phyloP scores from a whole-genome alignment of 2,113 vertebrate genomes.

The Panthera leo region DNA sequence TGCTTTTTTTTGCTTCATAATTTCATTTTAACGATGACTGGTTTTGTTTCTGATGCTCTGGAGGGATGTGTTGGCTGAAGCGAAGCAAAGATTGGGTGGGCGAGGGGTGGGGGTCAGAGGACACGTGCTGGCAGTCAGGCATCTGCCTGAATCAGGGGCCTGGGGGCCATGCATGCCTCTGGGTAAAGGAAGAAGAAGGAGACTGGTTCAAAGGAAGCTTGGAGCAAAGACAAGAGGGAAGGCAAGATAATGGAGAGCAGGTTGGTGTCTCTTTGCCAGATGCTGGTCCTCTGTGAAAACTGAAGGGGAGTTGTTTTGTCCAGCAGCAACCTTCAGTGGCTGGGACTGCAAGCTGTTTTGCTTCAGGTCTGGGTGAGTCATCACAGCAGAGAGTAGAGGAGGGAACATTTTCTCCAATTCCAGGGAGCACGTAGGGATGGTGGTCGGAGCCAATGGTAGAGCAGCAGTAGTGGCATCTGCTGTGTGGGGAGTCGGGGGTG shows the following conservation, averaged over 20 bases:
- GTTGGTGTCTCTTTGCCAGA: not conserved
- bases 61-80: not conserved
- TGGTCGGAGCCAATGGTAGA: not conserved
- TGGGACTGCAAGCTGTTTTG: not conserved
- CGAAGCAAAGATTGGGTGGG: not conserved
- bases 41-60: not conserved
- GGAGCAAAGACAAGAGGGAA: not conserved
- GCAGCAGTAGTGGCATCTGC: not conserved
- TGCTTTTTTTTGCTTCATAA: not conserved
- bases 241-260: not conserved
- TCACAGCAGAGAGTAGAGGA: fast-evolving
- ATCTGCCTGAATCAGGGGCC: not conserved
- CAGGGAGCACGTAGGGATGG: not conserved
- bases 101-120: not conserved
- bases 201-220: not conserved
- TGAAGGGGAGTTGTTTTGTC: not conserved
- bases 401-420: not conserved
- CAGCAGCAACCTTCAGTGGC: not conserved
- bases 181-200: not conserved
- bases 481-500: not conserved
- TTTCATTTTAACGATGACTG: not conserved
- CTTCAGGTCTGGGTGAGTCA: not conserved
- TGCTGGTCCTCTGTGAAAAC: not conserved
- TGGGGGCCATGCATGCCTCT: not conserved
- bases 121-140: not conserved